Conservation (phyloP, 30 jellyfish, hydroid and myxozoan species). For the Aurelia aurita region DNA sequence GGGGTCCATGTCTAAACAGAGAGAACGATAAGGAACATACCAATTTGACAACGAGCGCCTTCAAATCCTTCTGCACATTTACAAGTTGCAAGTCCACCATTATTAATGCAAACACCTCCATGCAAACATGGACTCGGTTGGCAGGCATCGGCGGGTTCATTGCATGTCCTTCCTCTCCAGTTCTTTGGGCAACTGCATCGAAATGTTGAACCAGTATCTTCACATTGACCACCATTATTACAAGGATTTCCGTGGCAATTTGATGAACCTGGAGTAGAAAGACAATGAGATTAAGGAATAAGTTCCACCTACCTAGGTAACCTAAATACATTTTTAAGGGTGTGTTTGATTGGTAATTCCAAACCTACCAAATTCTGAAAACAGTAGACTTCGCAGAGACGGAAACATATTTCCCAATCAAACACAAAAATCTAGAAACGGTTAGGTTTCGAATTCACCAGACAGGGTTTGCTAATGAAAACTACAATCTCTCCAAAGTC, state of each 20-base stretch:
- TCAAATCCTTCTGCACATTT: slow-evolving; percentile 82
- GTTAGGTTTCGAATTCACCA: no score
- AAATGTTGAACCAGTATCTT: slow-evolving; percentile 57
- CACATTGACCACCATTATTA: slow-evolving; percentile 76
- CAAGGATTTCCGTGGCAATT: slow-evolving; percentile 82
- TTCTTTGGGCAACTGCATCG: slow-evolving; percentile 38
- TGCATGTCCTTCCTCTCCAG: slow-evolving; percentile 85
- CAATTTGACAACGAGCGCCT: slow-evolving; percentile 86
- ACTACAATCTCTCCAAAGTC: no score
- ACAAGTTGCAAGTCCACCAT: slow-evolving; percentile 80
- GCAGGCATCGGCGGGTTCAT: slow-evolving; percentile 67
- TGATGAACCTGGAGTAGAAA: slow-evolving; percentile 36
- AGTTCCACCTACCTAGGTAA: no score
- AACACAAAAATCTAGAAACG: no score
- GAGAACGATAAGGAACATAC: slow-evolving; percentile 18
- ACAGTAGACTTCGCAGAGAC: no score
- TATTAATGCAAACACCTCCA: slow-evolving; percentile 68
- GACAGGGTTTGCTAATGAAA: no score
- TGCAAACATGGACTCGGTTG: slow-evolving; percentile 66
- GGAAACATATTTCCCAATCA: no score
- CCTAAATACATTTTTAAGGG: no score
- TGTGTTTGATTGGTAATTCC: no score
- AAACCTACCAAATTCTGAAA: no score
- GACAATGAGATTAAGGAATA: no score
- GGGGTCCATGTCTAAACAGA: no score